A percentile compares a stretch with the other conserved stretches of the same genome.
Conservation (phyloP, 1,140 invertebrate species). For the Drosophila navojoa region DNA sequence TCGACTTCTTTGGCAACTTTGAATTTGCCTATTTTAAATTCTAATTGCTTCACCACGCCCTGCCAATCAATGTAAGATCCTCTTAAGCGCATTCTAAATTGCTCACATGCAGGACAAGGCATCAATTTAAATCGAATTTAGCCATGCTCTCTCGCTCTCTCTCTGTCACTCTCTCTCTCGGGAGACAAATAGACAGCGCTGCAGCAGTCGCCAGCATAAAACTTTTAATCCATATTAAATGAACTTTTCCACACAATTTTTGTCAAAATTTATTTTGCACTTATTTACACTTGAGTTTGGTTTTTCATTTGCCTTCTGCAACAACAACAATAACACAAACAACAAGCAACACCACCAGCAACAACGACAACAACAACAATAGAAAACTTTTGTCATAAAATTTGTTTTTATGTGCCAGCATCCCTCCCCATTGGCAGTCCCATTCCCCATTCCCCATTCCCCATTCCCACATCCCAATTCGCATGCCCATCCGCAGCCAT, state of each 20-base stretch:
- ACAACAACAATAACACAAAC: slow-evolving; percentile 50
- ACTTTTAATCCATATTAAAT: slow-evolving; percentile 76
- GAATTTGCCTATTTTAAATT: slow-evolving; percentile 62
- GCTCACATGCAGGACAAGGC: slow-evolving; percentile 26
- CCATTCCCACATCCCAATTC: neutral
- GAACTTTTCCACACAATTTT: slow-evolving; percentile 70
- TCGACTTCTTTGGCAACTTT: slow-evolving; percentile 11
- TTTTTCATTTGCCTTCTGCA: slow-evolving; percentile 43
- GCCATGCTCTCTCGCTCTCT: slow-evolving; percentile 9
- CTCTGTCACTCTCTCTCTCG: too few species aligned
- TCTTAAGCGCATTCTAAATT: slow-evolving; percentile 26
- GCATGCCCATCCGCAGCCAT: neutral
- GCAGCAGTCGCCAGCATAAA: slow-evolving; percentile 46
- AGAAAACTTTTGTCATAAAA: slow-evolving; percentile 73
- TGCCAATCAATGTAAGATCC: slow-evolving; percentile 61
- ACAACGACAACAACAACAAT: slow-evolving; percentile 39
- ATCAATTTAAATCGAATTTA: slow-evolving; percentile 69
- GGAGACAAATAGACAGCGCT: slow-evolving; percentile 7
- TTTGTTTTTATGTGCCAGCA: slow-evolving; percentile 67
- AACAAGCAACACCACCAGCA: slow-evolving; percentile 29
- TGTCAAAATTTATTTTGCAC: slow-evolving; percentile 73
- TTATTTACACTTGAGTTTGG: slow-evolving; percentile 71
- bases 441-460: neutral
- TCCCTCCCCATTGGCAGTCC: slow-evolving; percentile 26
- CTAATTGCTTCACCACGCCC: slow-evolving; percentile 53